Conservation (phyloP, 2,797 vertebrate genomes). For the Sebastes melanostomus region DNA sequence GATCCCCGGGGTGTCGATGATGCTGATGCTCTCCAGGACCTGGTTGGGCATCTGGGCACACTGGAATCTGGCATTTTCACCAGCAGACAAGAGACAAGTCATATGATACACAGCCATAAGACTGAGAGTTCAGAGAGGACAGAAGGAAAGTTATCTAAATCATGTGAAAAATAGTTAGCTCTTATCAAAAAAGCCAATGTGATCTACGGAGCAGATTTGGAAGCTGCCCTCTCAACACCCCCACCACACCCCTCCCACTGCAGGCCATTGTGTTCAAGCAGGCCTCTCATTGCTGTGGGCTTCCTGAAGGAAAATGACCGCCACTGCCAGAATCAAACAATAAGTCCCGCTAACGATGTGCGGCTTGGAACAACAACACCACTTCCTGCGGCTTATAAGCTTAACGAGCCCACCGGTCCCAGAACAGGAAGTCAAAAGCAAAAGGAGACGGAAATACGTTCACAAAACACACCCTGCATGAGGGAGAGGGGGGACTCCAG, state of each 20-base stretch:
- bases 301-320: conserved; percentile 87
- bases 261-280: conserved; percentile 79
- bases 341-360: conserved; percentile 80
- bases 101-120: not conserved
- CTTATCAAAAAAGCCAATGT: conserved; percentile 56
- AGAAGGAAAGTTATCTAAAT: conserved; percentile 37
- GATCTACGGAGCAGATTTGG: conserved; percentile 62
- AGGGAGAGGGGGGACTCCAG: conserved; percentile 48
- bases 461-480: conserved; percentile 58
- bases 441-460: conserved; percentile 66
- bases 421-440: conserved; percentile 76
- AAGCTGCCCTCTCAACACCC: conserved; percentile 43
- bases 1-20: conserved; percentile 91
- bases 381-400: conserved; percentile 77
- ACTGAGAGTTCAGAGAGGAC: not conserved
- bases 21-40: conserved; percentile 94
- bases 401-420: conserved; percentile 74
- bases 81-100: not conserved
- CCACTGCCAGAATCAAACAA: conserved; percentile 85
- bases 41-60: conserved; percentile 91
- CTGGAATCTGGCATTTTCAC: conserved; percentile 83
- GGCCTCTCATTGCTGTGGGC: conserved; percentile 63
- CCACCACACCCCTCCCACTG: conserved; percentile 52
- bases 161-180: conserved; percentile 44
- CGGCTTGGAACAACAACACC: conserved; percentile 79